Percentiles rank a stretch among this genome's conserved stretches.
Conservation (phyloP, 64 coral and sea anemone species). For the Orbicella faveolata region DNA sequence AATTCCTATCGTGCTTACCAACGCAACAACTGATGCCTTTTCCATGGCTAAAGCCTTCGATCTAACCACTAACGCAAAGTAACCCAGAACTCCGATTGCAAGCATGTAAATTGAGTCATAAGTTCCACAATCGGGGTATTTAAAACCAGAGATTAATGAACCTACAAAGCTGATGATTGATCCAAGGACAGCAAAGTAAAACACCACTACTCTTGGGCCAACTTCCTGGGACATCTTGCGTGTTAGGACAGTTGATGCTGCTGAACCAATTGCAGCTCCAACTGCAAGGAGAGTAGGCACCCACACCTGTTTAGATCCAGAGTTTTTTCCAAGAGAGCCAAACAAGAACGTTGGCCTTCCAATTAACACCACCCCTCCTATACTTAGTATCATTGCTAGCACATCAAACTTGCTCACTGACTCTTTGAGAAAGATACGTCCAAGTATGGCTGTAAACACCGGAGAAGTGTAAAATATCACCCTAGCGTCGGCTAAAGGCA, state of each 20-base stretch:
- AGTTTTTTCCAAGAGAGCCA: neutral
- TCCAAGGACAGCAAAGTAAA: conserved; percentile 50
- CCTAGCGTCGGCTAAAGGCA: conserved; percentile 58
- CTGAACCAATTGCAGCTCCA: neutral
- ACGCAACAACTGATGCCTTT: conserved; percentile 43
- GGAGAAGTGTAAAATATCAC: conserved; percentile 68
- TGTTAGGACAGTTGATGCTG: neutral
- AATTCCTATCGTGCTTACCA: conserved; percentile 35
- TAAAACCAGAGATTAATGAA: conserved; percentile 21
- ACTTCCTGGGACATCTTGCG: conserved; percentile 15
- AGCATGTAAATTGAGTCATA: conserved; percentile 40
- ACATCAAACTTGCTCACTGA: conserved; percentile 40
- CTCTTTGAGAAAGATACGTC: conserved; percentile 55
- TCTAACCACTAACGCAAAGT: conserved; percentile 5
- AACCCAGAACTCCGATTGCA: conserved; percentile 5
- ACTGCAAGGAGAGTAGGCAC: conserved; percentile 43
- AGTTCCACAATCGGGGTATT: conserved; percentile 53
- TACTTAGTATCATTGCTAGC: conserved; percentile 20
- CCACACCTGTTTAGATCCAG: conserved; percentile 16
- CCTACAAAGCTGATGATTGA: conserved; percentile 12
- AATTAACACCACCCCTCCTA: conserved; percentile 54
- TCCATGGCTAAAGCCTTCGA: conserved; percentile 34
- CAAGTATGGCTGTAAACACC: conserved; percentile 43
- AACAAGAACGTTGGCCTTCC: conserved; percentile 56
- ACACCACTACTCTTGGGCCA: conserved; percentile 29